A percentile compares a stretch with the other conserved stretches of the same genome.
Evolutionary conservation across 1,140 invertebrate genomes (phyloP).

Genomic region (Dendrolimus punctatus): DNA sequence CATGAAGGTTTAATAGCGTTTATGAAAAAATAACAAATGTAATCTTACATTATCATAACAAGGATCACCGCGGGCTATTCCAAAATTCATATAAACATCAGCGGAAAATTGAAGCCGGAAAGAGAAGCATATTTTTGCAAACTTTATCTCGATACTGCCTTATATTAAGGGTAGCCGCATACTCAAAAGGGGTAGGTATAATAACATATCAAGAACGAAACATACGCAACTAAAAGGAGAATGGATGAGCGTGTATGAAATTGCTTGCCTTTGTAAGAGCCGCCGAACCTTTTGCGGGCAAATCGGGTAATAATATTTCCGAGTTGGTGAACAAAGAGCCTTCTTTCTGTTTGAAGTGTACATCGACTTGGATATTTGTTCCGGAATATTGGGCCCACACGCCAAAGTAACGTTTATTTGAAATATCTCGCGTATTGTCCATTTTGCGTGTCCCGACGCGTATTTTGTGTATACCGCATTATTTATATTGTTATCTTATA

Average conservation of each 20-base stretch:
- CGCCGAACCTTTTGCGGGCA: constrained; percentile 40
- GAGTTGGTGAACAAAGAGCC: constrained; percentile 51
- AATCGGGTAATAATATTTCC: constrained; percentile 60
- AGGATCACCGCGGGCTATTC: constrained; percentile 16
- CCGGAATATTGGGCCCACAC: constrained; percentile 17
- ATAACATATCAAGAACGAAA: constrained; percentile 29
- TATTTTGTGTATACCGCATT: no score
- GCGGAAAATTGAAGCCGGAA: constrained; percentile 15
- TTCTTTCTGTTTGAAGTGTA: constrained; percentile 39
- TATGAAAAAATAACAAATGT: no score
- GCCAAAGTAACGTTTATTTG: constrained; percentile 16
- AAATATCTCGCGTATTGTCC: constrained; percentile 6
- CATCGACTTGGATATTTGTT: constrained; percentile 36
- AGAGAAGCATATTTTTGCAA: constrained; percentile 19
- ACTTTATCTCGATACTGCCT: constrained; percentile 21
- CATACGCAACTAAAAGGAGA: constrained; percentile 22
- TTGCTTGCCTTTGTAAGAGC: constrained; percentile 40
- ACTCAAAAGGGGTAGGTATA: constrained; percentile 32
- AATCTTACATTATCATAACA: no score
- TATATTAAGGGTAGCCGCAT: constrained; percentile 25
- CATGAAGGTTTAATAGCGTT: no score
- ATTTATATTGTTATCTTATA: no score
- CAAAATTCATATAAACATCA: constrained; percentile 31
- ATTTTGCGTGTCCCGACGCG: no score
- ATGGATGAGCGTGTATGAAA: constrained; percentile 40